Percentiles rank a stretch among this genome's conserved stretches.
These are phyloP conservation scores for Lasioglossum vierecki DNA, from an alignment of 2,888 invertebrate species.

Conservation along the genomic window DNA sequence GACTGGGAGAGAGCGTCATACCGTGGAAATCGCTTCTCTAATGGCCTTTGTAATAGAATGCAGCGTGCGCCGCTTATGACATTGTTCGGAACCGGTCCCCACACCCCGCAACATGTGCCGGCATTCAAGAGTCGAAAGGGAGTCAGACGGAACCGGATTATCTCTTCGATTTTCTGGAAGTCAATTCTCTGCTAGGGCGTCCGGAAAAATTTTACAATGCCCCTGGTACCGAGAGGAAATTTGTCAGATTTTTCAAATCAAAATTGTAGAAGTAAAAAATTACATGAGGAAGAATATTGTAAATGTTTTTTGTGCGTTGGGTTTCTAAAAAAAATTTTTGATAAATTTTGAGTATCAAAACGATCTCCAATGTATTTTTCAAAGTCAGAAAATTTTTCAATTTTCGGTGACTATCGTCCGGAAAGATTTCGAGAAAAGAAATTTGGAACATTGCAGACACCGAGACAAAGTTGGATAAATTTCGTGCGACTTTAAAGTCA, in stretches of 20 bases:
- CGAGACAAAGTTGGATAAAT: not conserved
- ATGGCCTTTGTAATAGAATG: slow-evolving; percentile 3
- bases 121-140: not conserved
- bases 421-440: not conserved
- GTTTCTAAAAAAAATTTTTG: not conserved
- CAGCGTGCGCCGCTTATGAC: not conserved
- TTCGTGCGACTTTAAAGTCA: not conserved
- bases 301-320: not conserved
- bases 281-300: not conserved
- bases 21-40: slow-evolving; percentile 10
- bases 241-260: not conserved
- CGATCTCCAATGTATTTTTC: not conserved
- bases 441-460: not conserved
- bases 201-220: not conserved
- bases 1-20: not conserved
- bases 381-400: too few species aligned
- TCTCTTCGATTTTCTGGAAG: not conserved
- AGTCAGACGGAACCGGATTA: not conserved
- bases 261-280: not conserved
- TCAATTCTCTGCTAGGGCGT: not conserved
- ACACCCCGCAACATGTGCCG: not conserved
- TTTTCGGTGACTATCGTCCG: too few species aligned
- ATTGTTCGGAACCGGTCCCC: not conserved
- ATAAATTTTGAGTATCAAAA: not conserved
- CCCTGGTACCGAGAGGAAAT: not conserved